A percentile compares a stretch with the other conserved stretches of the same genome.
These are phyloP conservation scores for Marasmarcha lunaedactyla DNA, from an alignment of 2,888 invertebrate genomes.

Conservation along the genomic window DNA sequence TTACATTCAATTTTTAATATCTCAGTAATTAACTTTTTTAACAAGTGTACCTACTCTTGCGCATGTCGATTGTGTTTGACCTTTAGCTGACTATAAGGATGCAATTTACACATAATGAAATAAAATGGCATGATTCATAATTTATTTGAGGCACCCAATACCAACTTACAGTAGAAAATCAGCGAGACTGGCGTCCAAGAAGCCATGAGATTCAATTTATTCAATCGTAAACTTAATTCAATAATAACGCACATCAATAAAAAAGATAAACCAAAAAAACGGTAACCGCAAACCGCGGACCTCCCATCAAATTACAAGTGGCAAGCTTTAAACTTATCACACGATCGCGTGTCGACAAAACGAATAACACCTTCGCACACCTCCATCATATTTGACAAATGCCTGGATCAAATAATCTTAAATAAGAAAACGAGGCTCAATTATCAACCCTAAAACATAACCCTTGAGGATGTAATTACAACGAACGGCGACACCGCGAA, in stretches of 20 bases:
- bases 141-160: no score
- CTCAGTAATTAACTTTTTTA: no score
- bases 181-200: no score
- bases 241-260: neutral
- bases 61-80: no score
- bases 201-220: no score
- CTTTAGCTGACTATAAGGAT: no score
- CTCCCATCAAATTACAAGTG: slow-evolving; percentile 54
- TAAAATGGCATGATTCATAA: no score
- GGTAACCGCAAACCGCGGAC: slow-evolving; percentile 19
- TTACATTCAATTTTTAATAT: no score
- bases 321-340: slow-evolving; percentile 43
- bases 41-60: no score
- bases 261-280: neutral
- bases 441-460: neutral
- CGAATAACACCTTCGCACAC: slow-evolving; percentile 46
- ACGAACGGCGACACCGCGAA: slow-evolving; percentile 13
- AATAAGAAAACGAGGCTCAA: slow-evolving; percentile 16
- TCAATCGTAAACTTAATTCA: no score
- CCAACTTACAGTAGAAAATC: no score
- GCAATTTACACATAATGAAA: no score
- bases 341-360: slow-evolving; percentile 54
- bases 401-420: slow-evolving; percentile 43
- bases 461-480: neutral
- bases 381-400: slow-evolving; percentile 54